Evolutionary conservation across 1,140 invertebrate species (phyloP).

Genomic region (Phortica variegata): DNA sequence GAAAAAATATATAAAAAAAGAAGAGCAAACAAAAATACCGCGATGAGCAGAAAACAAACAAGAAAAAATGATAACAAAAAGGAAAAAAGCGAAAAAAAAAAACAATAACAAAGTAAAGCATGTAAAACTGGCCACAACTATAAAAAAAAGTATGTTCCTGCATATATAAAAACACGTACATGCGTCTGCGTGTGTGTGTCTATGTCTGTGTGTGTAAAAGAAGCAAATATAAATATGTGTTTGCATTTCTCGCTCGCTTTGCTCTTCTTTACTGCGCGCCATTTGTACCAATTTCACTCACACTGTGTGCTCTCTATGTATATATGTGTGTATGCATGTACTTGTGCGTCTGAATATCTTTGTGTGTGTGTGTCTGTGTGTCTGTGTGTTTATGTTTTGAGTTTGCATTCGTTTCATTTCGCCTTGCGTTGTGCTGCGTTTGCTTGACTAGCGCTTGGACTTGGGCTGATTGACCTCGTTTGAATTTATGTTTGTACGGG

Average conservation of each 20-base stretch:
- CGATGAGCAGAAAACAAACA: too few relatives aligned
- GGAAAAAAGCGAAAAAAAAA: constrained; percentile 10
- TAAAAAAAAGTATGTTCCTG: too few relatives aligned
- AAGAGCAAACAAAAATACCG: too few relatives aligned
- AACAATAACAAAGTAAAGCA: constrained; percentile 36
- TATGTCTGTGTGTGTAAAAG: too few relatives aligned
- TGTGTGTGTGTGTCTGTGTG: background rate
- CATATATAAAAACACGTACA: too few relatives aligned
- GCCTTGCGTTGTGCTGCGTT: background rate
- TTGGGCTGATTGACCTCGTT: too few relatives aligned
- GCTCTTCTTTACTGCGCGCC: constrained; percentile 13
- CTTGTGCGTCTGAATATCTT: background rate
- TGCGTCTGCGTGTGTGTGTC: too few relatives aligned
- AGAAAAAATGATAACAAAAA: too few relatives aligned
- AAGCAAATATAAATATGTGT: too few relatives aligned
- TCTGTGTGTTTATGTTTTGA: constrained; percentile 3
- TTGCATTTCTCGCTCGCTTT: constrained; percentile 20
- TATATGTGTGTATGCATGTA: constrained; percentile 1
- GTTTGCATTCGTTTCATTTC: constrained; percentile 1
- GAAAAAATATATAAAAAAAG: too few relatives aligned
- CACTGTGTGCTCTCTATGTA: too few relatives aligned
- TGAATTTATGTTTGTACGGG: constrained; percentile 50
- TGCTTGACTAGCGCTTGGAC: background rate
- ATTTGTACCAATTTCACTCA: constrained; percentile 4
- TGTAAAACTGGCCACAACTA: too few relatives aligned